Percentiles rank a stretch among this genome's conserved stretches.
Evolutionary conservation across 2,888 invertebrate species (phyloP).

Genomic region (Idaea biselata): DNA sequence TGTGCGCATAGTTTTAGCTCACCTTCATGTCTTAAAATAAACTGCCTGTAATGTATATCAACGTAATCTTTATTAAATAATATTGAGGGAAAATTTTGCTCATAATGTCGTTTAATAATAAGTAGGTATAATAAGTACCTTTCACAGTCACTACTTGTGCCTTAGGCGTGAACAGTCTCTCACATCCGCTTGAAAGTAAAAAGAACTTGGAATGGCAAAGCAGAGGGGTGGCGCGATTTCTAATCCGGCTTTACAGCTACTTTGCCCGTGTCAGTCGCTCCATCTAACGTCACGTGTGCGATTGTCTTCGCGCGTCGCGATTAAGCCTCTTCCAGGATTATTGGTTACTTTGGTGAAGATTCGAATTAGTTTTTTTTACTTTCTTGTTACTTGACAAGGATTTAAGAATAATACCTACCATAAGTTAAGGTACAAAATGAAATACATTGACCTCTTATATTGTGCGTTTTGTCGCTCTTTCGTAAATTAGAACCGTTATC

Average conservation of each 20-base stretch:
- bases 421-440: too few species aligned
- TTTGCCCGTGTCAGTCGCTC: conserved; percentile 24
- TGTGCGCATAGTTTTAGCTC: too few species aligned
- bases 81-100: too few species aligned
- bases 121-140: too few species aligned
- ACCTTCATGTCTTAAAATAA: too few species aligned
- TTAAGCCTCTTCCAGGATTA: neutral
- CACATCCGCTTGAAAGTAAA: neutral
- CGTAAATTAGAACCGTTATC: too few species aligned
- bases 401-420: neutral
- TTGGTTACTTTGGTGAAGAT: neutral
- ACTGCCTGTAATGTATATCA: too few species aligned
- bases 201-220: conserved; percentile 10
- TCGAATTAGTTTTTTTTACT: neutral
- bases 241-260: conserved; percentile 38
- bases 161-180: neutral
- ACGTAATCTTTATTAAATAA: too few species aligned
- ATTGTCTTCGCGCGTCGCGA: neutral
- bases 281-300: conserved; percentile 16
- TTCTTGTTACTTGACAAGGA: neutral
- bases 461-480: too few species aligned
- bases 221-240: conserved; percentile 13
- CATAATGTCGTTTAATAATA: too few species aligned
- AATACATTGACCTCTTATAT: too few species aligned
- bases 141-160: neutral